Evolutionary conservation across 2,888 invertebrate genomes (phyloP).

Genomic region (Helobdella robusta): DNA sequence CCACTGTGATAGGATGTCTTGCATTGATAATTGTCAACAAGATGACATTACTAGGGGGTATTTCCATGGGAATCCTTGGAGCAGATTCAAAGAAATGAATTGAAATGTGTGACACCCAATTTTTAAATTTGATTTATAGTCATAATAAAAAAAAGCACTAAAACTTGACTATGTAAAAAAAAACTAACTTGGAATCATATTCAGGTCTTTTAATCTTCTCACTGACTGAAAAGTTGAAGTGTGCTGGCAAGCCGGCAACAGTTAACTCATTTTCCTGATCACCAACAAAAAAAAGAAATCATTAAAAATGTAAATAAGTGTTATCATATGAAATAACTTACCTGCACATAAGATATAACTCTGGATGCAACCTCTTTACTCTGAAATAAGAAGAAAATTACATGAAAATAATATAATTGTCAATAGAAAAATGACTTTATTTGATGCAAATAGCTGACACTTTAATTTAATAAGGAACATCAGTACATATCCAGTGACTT

Average conservation of each 20-base stretch:
- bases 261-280: slow-evolving; percentile 14
- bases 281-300: too few species aligned
- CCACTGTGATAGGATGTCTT: slow-evolving; percentile 96
- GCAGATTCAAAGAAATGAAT: background rate
- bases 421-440: too few species aligned
- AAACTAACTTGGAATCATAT: background rate
- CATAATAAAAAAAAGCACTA: background rate
- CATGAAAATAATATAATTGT: too few species aligned
- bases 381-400: too few species aligned
- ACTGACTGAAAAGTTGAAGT: slow-evolving; percentile 52
- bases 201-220: slow-evolving; percentile 45
- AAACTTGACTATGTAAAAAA: background rate
- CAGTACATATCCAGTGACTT: too few species aligned
- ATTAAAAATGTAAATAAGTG: too few species aligned
- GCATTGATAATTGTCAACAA: slow-evolving; percentile 95
- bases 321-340: too few species aligned
- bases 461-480: too few species aligned
- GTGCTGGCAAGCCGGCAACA: slow-evolving; percentile 49
- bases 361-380: too few species aligned
- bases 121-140: background rate
- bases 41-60: slow-evolving; percentile 70
- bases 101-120: background rate
- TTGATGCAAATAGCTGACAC: too few species aligned
- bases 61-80: slow-evolving; percentile 20
- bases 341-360: too few species aligned